Evolutionary conservation across 2,888 invertebrate species (phyloP).

Genomic region (Melangyna quadrimaculata): DNA sequence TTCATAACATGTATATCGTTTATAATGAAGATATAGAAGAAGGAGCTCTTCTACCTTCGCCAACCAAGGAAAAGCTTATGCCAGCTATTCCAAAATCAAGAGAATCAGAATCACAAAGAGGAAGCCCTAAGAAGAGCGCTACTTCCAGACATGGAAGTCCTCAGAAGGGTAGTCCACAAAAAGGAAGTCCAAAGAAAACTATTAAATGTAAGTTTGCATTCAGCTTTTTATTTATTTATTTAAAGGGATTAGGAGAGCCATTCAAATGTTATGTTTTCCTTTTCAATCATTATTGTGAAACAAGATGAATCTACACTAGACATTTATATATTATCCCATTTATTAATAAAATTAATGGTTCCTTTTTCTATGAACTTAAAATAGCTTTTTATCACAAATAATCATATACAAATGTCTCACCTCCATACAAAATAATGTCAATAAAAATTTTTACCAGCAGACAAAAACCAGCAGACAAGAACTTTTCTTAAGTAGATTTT

Average conservation of each 20-base stretch:
- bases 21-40: conserved; percentile 82
- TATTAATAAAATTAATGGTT: background rate
- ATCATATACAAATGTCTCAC: no score
- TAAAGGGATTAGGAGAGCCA: background rate
- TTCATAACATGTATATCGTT: background rate
- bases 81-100: conserved; percentile 83
- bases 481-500: no score
- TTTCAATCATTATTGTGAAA: background rate
- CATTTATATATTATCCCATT: background rate
- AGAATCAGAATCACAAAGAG: conserved; percentile 80
- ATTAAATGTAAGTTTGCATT: conserved; percentile 79
- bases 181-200: conserved; percentile 84
- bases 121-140: conserved; percentile 81
- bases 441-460: no score
- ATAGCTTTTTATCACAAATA: no score
- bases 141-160: conserved; percentile 81
- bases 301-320: background rate
- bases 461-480: no score
- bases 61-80: conserved; percentile 87
- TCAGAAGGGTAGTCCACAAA: conserved; percentile 82
- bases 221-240: background rate
- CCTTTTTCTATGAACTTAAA: no score
- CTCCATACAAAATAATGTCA: no score
- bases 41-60: conserved; percentile 86
- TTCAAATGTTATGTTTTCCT: background rate